Base-by-base conservation (phyloP, 2,888 invertebrate species). In the Leucoma salicis region DNA sequence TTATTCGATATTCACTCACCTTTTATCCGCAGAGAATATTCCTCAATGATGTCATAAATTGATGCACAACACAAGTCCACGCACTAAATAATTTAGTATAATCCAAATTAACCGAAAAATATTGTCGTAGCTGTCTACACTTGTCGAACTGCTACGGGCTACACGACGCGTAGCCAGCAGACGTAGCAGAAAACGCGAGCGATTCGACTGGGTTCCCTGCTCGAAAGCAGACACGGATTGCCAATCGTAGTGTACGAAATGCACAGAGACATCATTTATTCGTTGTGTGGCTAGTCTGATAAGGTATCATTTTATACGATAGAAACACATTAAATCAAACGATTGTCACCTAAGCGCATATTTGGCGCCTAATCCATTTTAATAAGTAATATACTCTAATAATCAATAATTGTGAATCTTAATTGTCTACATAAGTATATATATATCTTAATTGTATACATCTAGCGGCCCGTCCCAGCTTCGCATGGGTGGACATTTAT, bases 101-200 rank as follows among this genome's bases (percentile, higher is more conserved):
- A 64, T 62, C 62, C 53, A 63, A 64, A 57, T 57, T 59, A 55
- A 72, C 70, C 79, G 57, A 58, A 25, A 38, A 44, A 67, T 60
- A 58, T 63, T 66, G 70, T 57, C 55, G 80, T 76, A 74, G 74
- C 73, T 55, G 63, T 64, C 57, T 74, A 36, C 44, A 78, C 78
- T 76, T 70, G 70, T 25, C 70, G 62, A 57, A 51, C 46, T 48
- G 72, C 77, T 78, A 78, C 80, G 74, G 53, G 39, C 60, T 78
- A 81, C 44, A 78, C 71, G 55, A 24, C 38, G 59, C 74, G 82
- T 80, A 78, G 79, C 74, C 63, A 57, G 64, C 81, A 74, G 58
- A 64, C 80, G 85, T 82, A 85, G 82, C 77, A 67, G 63, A 59
- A 67, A 78, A 70, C 83, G 82, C 77, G 78, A 71, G 53, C 70